phyloP scores from a whole-genome alignment of 2,888 invertebrate genomes.

The Cephus pulcher region DNA sequence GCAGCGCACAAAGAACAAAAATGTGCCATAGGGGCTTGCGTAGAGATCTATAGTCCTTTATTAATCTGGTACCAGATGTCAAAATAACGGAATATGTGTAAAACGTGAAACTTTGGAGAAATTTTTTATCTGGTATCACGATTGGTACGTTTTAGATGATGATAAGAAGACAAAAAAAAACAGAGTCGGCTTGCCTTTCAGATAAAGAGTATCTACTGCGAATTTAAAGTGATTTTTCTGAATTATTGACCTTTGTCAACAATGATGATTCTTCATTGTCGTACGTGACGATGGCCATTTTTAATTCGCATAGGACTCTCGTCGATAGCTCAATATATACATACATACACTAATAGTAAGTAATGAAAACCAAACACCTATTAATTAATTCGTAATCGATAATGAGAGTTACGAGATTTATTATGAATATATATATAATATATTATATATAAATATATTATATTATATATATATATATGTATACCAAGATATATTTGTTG shows the following conservation, averaged over 20 bases:
- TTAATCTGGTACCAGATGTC: not conserved
- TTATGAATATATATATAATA: constrained; percentile 18
- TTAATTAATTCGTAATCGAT: constrained; percentile 17
- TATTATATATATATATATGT: constrained; percentile 24
- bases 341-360: constrained; percentile 12
- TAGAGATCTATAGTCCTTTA: not conserved
- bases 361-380: not conserved
- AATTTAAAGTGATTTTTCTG: not conserved
- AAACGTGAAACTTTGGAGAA: not conserved
- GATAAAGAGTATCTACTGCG: constrained; percentile 13
- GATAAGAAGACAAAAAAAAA: not conserved
- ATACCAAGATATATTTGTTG: constrained; percentile 35
- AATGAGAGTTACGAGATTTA: constrained; percentile 28
- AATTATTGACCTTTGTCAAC: not conserved
- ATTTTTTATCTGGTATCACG: not conserved
- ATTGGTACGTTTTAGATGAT: not conserved
- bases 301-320: constrained; percentile 11
- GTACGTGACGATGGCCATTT: not conserved
- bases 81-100: not conserved
- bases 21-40: not conserved
- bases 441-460: constrained; percentile 9
- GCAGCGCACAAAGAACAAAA: not conserved
- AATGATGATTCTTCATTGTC: not conserved
- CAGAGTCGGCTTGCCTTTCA: constrained; percentile 22
- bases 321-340: constrained; percentile 23